Conservation (phyloP, 2,888 invertebrate species). For the Conops quadrifasciatus region DNA sequence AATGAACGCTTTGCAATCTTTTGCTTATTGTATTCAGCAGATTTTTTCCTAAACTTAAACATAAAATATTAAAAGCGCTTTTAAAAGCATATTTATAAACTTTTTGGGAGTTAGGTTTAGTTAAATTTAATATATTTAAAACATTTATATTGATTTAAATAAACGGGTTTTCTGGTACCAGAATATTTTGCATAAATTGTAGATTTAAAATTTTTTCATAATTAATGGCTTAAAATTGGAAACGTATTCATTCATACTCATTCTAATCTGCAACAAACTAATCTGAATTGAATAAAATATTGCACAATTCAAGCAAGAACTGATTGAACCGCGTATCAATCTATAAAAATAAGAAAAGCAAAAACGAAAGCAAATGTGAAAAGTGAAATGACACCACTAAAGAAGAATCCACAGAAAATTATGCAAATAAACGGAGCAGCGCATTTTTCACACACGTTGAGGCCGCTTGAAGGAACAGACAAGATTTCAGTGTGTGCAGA, state of each 20-base stretch:
- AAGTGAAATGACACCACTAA: background rate
- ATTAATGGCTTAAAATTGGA: slow-evolving; percentile 3
- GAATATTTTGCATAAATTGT: background rate
- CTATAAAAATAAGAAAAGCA: background rate
- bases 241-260: no score
- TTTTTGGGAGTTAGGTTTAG: no score
- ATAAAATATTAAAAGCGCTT: no score
- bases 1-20: background rate
- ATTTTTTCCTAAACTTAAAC: background rate
- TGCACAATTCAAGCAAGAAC: background rate
- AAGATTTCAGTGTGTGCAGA: slow-evolving; percentile 11
- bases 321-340: background rate
- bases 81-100: no score
- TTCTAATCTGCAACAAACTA: no score
- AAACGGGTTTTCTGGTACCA: background rate
- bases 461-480: background rate
- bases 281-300: background rate
- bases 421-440: slow-evolving; percentile 37
- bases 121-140: slow-evolving; percentile 8
- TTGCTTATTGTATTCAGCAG: slow-evolving; percentile 8
- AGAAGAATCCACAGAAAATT: slow-evolving; percentile 29
- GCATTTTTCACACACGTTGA: no score
- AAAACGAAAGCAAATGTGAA: background rate
- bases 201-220: background rate
- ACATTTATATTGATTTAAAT: slow-evolving; percentile 41